Conservation (phyloP, 2,797 vertebrate species). For the Peromyscus melanophrys region DNA sequence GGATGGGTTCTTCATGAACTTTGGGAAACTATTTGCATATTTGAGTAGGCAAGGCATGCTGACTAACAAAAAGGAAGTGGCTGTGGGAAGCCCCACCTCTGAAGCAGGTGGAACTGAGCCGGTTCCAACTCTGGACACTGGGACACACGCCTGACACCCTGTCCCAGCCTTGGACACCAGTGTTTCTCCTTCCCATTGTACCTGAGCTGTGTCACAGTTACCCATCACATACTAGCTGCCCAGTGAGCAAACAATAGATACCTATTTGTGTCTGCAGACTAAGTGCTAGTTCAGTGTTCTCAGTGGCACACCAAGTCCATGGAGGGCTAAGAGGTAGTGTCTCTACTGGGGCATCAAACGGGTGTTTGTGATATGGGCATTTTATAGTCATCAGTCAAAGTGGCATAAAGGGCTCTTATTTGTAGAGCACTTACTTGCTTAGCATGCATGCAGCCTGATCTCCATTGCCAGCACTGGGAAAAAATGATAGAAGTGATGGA, state of each 20-base stretch:
- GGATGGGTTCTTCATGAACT: background rate
- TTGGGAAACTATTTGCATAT: slow-evolving; percentile 20
- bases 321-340: background rate
- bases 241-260: background rate
- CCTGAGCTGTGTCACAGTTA: background rate
- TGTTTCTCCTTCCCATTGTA: background rate
- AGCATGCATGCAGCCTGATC: background rate
- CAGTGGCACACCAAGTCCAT: background rate
- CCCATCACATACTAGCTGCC: background rate
- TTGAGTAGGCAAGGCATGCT: background rate
- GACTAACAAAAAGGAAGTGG: slow-evolving; percentile 16
- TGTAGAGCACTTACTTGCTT: background rate
- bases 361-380: background rate
- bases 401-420: background rate
- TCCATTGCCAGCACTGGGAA: background rate
- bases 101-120: background rate
- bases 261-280: background rate
- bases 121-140: background rate
- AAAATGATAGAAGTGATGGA: background rate
- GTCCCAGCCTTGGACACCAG: background rate
- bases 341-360: background rate
- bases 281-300: background rate
- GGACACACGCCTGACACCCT: background rate
- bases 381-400: background rate
- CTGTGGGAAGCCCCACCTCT: background rate